Base-by-base conservation (phyloP, 2,113 vertebrate species). In the Dinomys branickii region DNA sequence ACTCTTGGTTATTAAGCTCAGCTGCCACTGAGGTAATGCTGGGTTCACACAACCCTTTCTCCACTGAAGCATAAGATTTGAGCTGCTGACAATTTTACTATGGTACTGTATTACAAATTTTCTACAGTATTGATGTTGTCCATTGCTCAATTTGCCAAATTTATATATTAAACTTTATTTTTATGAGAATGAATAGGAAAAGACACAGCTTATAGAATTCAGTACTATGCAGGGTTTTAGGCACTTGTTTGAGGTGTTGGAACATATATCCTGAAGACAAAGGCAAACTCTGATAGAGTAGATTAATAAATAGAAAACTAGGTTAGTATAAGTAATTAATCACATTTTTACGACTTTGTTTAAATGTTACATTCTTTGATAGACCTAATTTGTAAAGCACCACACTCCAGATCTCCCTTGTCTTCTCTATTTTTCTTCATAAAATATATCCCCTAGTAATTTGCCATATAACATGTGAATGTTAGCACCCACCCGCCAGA, bases 241-340 rank as follows among this genome's bases (percentile, higher is more conserved):
- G 17, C 1, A 47, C 19, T 26, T 14, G 17, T 58, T 44, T 28
- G 41, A 26, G 7, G n/a, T 61, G 26, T 33, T 35, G 59, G 44
- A 47, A 20, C 9, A 85, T 47, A 30, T 35, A 38, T 30, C 24
- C 26, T 65, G 38, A 11, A 47, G 41, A 47, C 12, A 65, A 63
- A 30, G 10, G 30, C 38, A 47, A 44, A 47, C 8, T 30, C 59
- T 28, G 56, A 41, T 38, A 84, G 54, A 44, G 58, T 10, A 50
- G 26, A 59, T 54, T 94, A 82, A 61, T 83, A 47, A 80, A 69
- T 81, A 75, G 17, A 77, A 63, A 50, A 30, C 69, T 38, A 24
- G 71, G 59, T 41, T n/a, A 77, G 41, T 54, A 7, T 86, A 86
- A 75, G 35, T 56, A 90, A 77, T 30, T 85, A 91, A 58, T 97